Percentiles rank a stretch among this genome's conserved stretches.
These are phyloP conservation scores for Hiodon tergisus DNA, from an alignment of 2,113 vertebrate genomes.

Conservation along the genomic window DNA sequence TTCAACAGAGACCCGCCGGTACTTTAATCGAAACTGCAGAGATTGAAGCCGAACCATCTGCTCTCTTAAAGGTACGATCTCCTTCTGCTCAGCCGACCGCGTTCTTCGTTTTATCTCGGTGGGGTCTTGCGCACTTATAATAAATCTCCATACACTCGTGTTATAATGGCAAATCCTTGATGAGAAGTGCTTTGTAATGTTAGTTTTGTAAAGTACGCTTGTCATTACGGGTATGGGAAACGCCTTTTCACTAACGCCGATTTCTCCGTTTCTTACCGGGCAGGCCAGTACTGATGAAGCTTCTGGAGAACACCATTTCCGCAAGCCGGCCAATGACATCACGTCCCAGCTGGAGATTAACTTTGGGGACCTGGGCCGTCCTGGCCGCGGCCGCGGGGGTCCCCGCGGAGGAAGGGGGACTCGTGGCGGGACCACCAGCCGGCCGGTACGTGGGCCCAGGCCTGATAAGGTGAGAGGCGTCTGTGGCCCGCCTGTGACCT, in stretches of 20 bases:
- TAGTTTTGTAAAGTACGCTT: not conserved
- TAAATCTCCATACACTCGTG: too few relatives aligned
- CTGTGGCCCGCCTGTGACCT: not conserved
- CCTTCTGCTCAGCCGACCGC: too few relatives aligned
- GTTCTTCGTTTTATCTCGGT: too few relatives aligned
- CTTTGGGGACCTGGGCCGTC: constrained; percentile 94
- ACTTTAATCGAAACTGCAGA: constrained; percentile 55
- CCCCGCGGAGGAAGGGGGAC: constrained; percentile 84
- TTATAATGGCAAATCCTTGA: not conserved
- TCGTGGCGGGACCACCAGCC: constrained; percentile 58
- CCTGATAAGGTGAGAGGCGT: constrained; percentile 80
- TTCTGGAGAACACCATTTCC: constrained; percentile 89
- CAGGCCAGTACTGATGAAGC: constrained; percentile 77
- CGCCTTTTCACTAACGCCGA: not conserved
- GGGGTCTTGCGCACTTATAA: too few relatives aligned
- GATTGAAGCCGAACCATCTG: constrained; percentile 40
- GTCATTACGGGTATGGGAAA: too few relatives aligned
- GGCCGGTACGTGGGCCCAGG: constrained; percentile 80
- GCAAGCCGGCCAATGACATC: constrained; percentile 97
- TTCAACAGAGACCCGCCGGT: constrained; percentile 54
- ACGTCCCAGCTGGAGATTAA: constrained; percentile 98
- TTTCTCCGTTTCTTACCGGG: not conserved
- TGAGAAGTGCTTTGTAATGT: not conserved
- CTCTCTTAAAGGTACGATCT: constrained; percentile 23
- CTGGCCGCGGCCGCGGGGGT: constrained; percentile 87